Evolutionary conservation across 2,797 vertebrate species (phyloP), one percentile per base, ranked within the genome.

Genomic region (Spea hammondii): DNA sequence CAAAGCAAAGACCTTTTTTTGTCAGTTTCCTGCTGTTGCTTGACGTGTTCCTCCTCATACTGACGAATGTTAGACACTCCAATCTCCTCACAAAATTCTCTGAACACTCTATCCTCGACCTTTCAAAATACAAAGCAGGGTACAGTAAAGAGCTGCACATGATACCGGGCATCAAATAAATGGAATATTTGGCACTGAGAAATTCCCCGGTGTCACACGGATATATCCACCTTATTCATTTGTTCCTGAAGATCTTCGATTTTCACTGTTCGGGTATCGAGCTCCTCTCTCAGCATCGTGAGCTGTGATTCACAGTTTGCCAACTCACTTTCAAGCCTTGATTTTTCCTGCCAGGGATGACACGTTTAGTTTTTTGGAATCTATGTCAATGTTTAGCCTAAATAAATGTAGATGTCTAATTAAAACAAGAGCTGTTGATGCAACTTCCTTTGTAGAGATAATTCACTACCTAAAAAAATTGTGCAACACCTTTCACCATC

Each of bases 21-120:
- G 84, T 96, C 94, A 0, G 94, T 85, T 86, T 97, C 96, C 68
- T 94, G 90, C 80, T 95, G 94, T 12, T 91, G 89, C 83, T 91
- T 95, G 80, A 96, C 77, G 53, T 90, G 87, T 76, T 93, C 94
- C 86, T 93, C 92, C 76, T 99, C 96, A 66, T 95, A 99, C 71
- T 96, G 91, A 79, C 95, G 93, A 85, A 98, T 99, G 87, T 91
- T 96, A 84, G 86, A 89, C 78, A 98, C 87, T 0, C 95, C 95
- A 6, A 98, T 94, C 89, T 95, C 93, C 83, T 91, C 90, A 85
- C 98, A 99, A 88, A 99, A 99, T 55, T 94, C 91, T 68, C 0
- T 85, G 89, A 99, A 99, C 85, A 98, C 92, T 68, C 13, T 14
- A 85, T 98, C 95, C 87, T 99, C 96, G 49, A 93, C 91, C 97